phyloP scores from a whole-genome alignment of 1,140 invertebrate genomes.

The Drosophila mauritiana region DNA sequence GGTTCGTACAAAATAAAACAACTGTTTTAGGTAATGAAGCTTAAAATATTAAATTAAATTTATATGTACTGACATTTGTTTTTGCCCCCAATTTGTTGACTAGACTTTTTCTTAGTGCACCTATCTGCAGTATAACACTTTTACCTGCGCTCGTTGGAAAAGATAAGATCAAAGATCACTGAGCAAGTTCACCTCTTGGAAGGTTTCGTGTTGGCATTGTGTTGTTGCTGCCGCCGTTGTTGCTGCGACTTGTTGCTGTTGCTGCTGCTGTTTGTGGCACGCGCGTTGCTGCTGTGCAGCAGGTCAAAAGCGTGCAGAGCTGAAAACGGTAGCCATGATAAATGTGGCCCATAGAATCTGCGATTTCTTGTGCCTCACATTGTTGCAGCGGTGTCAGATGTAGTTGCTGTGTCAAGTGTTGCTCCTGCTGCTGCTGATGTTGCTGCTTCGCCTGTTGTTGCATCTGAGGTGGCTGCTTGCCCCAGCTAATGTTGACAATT shows the following conservation, averaged over 20 bases:
- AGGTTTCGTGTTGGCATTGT: slow-evolving; percentile 45
- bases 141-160: slow-evolving; percentile 42
- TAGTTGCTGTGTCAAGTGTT: slow-evolving; percentile 30
- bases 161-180: slow-evolving; percentile 76
- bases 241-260: slow-evolving; percentile 1
- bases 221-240: slow-evolving; percentile 16
- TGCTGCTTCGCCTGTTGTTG: neutral
- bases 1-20: too few species aligned
- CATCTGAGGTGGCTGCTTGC: neutral
- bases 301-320: slow-evolving; percentile 77
- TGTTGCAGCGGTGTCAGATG: slow-evolving; percentile 26
- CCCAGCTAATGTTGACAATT: slow-evolving; percentile 76
- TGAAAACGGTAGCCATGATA: slow-evolving; percentile 70
- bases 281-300: slow-evolving; percentile 52
- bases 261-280: slow-evolving; percentile 37
- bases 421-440: neutral
- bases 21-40: too few species aligned
- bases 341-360: slow-evolving; percentile 34
- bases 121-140: slow-evolving; percentile 59
- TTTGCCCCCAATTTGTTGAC: neutral
- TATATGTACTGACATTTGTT: neutral
- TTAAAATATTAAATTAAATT: too few species aligned
- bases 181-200: slow-evolving; percentile 36
- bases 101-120: slow-evolving; percentile 9
- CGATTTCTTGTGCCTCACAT: slow-evolving; percentile 17